phyloP scores from a whole-genome alignment of 2,888 invertebrate species.

The Kryphioiulus occultus region DNA sequence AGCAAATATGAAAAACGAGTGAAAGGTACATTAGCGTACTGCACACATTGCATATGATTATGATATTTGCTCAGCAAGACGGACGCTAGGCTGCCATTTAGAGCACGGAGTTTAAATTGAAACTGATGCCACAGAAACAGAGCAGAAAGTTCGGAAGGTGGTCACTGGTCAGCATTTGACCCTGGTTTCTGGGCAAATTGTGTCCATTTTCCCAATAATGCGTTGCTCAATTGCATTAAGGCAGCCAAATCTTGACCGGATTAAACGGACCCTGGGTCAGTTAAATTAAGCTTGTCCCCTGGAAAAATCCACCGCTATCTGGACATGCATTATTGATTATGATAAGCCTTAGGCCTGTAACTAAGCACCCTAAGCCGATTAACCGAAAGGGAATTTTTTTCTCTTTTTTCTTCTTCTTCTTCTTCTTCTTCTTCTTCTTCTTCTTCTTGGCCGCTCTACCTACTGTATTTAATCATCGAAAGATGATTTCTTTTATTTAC shows the following conservation, averaged over 20 bases:
- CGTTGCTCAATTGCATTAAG: background rate
- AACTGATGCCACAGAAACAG: too few species aligned
- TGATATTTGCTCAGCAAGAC: too few species aligned
- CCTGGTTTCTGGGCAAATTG: too few species aligned
- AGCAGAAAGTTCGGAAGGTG: too few species aligned
- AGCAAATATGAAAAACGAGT: too few species aligned
- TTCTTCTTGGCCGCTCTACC: too few species aligned
- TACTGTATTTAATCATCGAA: constrained; percentile 27
- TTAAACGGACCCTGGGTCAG: background rate
- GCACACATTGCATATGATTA: too few species aligned
- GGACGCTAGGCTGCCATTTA: too few species aligned
- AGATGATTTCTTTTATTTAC: background rate
- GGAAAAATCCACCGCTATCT: background rate
- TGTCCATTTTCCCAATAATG: background rate
- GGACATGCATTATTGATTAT: constrained; percentile 13
- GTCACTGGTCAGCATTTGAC: too few species aligned
- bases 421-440: too few species aligned
- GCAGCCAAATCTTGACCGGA: background rate
- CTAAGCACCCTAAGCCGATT: constrained; percentile 28
- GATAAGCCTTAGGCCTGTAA: background rate
- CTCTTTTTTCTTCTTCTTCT: background rate
- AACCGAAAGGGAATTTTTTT: background rate
- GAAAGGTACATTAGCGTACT: too few species aligned
- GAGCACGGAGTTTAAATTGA: too few species aligned
- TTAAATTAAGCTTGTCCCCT: background rate